Percentiles rank a stretch among this genome's conserved stretches.
phyloP scores from a whole-genome alignment of 2,888 invertebrate species.

The Morpho deidamia region DNA sequence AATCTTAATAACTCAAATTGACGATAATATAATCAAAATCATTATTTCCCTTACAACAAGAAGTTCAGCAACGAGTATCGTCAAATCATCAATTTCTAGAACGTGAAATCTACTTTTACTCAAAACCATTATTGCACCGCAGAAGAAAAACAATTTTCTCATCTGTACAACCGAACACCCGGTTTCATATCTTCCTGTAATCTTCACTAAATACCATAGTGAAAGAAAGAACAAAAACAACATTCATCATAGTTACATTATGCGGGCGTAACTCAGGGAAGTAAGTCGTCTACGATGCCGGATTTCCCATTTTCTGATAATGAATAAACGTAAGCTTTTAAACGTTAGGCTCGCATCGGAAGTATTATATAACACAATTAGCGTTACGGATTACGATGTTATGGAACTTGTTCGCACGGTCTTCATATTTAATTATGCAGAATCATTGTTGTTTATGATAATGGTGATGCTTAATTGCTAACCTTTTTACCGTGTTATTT shows the following conservation, averaged over 20 bases:
- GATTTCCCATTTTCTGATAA: conserved; percentile 19
- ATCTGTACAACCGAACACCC: not conserved
- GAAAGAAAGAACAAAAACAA: conserved; percentile 10
- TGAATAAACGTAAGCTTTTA: not conserved
- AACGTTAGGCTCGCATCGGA: conserved; percentile 5
- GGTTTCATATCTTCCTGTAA: conserved; percentile 10
- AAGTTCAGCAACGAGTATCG: no score
- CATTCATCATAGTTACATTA: conserved; percentile 13
- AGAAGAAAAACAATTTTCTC: conserved; percentile 1
- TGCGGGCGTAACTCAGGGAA: conserved; percentile 11
- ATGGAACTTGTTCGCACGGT: conserved; percentile 17
- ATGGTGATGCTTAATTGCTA: not conserved
- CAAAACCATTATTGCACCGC: not conserved
- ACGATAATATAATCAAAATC: no score
- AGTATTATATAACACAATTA: conserved; percentile 13
- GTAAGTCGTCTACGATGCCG: conserved; percentile 14
- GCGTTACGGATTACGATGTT: conserved; percentile 7
- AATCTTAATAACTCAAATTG: no score
- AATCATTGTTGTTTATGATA: conserved; percentile 5
- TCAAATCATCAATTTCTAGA: not conserved
- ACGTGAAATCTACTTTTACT: not conserved
- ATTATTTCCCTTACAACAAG: no score
- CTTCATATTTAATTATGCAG: conserved; percentile 13
- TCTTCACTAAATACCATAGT: not conserved
- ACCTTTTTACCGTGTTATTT: conserved; percentile 1